Conservation (phyloP, 2,113 vertebrate genomes). For the Hippotragus niger region DNA sequence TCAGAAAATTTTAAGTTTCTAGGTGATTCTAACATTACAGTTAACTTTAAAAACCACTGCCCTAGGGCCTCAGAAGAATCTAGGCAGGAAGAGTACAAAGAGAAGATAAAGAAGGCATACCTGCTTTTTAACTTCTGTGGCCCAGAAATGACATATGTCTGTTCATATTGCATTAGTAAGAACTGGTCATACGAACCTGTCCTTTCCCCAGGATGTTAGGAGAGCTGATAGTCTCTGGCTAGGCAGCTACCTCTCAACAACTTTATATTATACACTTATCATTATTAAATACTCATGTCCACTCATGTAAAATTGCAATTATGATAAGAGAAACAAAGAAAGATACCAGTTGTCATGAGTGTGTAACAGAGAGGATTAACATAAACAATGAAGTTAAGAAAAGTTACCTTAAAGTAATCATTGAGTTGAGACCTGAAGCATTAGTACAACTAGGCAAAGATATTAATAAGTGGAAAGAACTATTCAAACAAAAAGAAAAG, state of each 20-base stretch:
- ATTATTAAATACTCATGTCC: background rate
- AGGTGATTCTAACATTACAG: background rate
- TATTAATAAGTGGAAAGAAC: background rate
- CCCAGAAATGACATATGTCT: background rate
- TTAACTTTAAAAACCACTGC: background rate
- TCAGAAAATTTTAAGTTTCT: background rate
- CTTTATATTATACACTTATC: background rate
- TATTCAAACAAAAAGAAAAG: background rate
- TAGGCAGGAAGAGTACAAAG: background rate
- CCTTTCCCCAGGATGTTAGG: background rate
- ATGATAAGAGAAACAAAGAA: background rate
- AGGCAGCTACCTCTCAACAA: background rate
- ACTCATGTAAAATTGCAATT: background rate
- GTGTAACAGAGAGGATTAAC: background rate
- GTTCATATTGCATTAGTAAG: background rate
- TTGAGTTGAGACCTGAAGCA: background rate
- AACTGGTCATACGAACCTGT: background rate
- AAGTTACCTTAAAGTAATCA: background rate
- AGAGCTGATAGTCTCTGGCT: background rate
- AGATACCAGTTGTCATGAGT: background rate
- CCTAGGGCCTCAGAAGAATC: background rate
- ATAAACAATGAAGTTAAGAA: background rate
- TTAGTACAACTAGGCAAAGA: background rate
- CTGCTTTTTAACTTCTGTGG: background rate
- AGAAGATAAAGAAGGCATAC: background rate